These are phyloP conservation scores for Linepithema humile DNA, from an alignment of 1,140 invertebrate species.

Conservation along the genomic window DNA sequence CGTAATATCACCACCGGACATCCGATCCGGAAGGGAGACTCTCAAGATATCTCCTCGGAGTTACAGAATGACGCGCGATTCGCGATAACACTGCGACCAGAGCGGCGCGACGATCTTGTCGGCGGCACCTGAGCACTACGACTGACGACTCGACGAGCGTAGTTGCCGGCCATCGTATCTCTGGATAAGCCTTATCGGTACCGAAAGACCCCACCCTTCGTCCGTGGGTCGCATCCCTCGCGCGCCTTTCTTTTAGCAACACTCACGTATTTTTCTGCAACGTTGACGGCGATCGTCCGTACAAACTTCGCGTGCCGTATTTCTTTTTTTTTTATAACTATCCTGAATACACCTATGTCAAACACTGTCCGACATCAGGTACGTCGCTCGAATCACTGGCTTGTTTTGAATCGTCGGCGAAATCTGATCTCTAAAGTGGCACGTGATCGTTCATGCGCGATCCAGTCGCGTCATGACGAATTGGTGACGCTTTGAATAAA, in stretches of 20 bases:
- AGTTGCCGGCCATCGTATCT: slow-evolving; percentile 70
- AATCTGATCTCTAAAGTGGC: background rate
- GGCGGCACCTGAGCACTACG: slow-evolving; percentile 70
- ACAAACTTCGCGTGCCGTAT: background rate
- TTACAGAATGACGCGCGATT: slow-evolving; percentile 7
- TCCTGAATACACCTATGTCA: slow-evolving; percentile 2
- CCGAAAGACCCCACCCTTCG: slow-evolving; percentile 68
- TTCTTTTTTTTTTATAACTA: background rate
- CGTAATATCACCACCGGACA: slow-evolving; percentile 16
- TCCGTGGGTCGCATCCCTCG: slow-evolving; percentile 63
- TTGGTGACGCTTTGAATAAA: background rate
- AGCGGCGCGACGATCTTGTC: slow-evolving; percentile 60
- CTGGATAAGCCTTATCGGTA: slow-evolving; percentile 73
- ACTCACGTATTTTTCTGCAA: background rate
- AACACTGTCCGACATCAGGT: background rate
- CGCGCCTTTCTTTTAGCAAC: background rate
- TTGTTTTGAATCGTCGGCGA: slow-evolving; percentile 12
- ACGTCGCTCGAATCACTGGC: background rate
- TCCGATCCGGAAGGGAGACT: background rate
- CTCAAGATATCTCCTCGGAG: slow-evolving; percentile 27
- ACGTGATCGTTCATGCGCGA: slow-evolving; percentile 45
- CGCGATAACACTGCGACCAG: slow-evolving; percentile 49
- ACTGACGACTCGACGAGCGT: slow-evolving; percentile 61
- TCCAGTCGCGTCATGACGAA: slow-evolving; percentile 32
- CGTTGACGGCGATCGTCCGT: background rate